Evolutionary conservation across 1,140 invertebrate genomes (phyloP).

Genomic region (Gryllus bimaculatus): DNA sequence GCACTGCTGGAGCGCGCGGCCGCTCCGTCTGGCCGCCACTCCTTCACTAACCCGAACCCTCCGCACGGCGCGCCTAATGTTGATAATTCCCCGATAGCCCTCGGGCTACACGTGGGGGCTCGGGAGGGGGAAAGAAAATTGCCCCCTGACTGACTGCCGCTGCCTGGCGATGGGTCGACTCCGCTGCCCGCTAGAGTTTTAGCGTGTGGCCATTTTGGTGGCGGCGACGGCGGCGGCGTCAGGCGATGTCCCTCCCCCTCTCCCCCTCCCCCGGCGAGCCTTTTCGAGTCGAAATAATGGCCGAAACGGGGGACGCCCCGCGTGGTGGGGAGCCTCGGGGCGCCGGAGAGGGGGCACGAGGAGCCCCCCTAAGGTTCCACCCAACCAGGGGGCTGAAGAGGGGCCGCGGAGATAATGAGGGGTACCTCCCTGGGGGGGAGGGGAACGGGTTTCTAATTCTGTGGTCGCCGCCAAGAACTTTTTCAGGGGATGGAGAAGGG

Average conservation of each 20-base stretch:
- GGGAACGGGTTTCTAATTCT: background rate
- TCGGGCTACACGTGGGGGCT: background rate
- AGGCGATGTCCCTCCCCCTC: too few relatives aligned
- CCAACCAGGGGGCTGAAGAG: background rate
- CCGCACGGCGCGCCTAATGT: background rate
- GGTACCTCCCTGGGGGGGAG: background rate
- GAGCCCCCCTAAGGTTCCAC: background rate
- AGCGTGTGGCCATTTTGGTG: background rate
- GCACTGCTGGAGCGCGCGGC: background rate
- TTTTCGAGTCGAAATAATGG: background rate
- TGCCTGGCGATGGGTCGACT: background rate
- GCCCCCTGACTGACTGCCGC: background rate
- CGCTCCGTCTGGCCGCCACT: background rate
- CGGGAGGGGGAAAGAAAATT: background rate
- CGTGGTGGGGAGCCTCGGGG: background rate
- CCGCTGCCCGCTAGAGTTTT: background rate
- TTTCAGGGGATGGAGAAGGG: background rate
- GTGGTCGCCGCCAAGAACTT: background rate
- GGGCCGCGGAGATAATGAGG: slow-evolving; percentile 2
- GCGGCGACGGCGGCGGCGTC: too few relatives aligned
- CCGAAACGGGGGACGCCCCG: background rate
- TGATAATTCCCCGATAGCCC: background rate
- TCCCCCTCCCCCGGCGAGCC: background rate
- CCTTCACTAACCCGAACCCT: background rate
- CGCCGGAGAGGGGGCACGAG: background rate